These are phyloP conservation scores for Arion vulgaris DNA, from an alignment of 1,140 invertebrate species.

Conservation along the genomic window DNA sequence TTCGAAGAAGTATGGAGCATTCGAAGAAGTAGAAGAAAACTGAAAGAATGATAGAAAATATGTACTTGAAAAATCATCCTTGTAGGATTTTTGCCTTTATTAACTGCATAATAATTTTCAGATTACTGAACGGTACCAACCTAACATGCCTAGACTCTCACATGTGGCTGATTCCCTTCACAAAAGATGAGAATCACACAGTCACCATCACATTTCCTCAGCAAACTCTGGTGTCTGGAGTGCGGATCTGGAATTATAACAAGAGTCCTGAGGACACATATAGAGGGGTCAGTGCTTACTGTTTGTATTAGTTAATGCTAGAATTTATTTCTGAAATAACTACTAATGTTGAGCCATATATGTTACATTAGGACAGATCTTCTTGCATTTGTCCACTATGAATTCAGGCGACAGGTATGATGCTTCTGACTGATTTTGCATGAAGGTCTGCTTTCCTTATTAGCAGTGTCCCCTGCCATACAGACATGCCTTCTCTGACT, in stretches of 20 bases:
- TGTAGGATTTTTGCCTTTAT: too few relatives aligned
- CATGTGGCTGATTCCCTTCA: slow-evolving; percentile 76
- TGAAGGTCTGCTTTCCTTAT: too few relatives aligned
- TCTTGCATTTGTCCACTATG: too few relatives aligned
- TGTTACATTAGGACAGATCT: neutral
- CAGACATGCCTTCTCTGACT: too few relatives aligned
- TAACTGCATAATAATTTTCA: slow-evolving; percentile 44
- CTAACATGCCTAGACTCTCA: slow-evolving; percentile 72
- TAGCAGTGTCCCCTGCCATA: too few relatives aligned
- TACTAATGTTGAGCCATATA: neutral
- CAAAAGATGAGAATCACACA: slow-evolving; percentile 62
- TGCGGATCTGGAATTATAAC: slow-evolving; percentile 89
- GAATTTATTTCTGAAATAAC: neutral
- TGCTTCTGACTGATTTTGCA: too few relatives aligned
- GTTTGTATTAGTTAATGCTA: neutral
- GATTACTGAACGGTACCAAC: slow-evolving; percentile 73
- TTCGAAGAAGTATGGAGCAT: too few relatives aligned
- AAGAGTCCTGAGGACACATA: slow-evolving; percentile 81
- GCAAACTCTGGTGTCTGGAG: slow-evolving; percentile 68
- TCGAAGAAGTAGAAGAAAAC: too few relatives aligned
- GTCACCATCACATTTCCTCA: slow-evolving; percentile 65
- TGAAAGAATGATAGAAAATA: too few relatives aligned
- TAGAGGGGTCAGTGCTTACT: slow-evolving; percentile 77
- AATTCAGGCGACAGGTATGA: too few relatives aligned
- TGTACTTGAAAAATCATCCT: too few relatives aligned